These are phyloP conservation scores for Cydia amplana DNA, from an alignment of 1,140 invertebrate genomes.

Conservation along the genomic window DNA sequence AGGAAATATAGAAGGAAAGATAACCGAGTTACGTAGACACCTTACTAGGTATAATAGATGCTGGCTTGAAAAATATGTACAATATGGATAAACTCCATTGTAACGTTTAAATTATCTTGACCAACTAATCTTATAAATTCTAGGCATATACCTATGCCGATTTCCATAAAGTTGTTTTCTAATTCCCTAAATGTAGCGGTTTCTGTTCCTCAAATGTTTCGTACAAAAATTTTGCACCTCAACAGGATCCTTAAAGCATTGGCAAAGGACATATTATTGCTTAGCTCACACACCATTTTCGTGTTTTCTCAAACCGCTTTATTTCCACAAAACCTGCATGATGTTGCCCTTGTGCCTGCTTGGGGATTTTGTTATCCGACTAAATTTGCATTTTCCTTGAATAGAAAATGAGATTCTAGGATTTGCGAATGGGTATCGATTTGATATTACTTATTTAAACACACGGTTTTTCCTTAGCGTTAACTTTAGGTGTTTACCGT, in stretches of 20 bases:
- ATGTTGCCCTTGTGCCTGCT: neutral
- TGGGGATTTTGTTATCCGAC: neutral
- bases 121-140: too few species aligned
- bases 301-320: neutral
- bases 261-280: neutral
- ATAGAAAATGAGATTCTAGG: neutral
- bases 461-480: neutral
- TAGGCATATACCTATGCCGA: neutral
- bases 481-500: neutral
- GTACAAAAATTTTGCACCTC: neutral
- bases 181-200: neutral
- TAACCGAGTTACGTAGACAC: too few species aligned
- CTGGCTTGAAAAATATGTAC: too few species aligned
- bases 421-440: neutral
- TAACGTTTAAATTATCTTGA: too few species aligned
- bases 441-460: neutral
- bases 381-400: neutral
- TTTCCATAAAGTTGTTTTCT: neutral
- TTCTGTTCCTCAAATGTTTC: neutral
- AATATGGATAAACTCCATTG: too few species aligned
- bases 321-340: constrained; percentile 9
- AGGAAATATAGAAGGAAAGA: neutral
- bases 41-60: too few species aligned
- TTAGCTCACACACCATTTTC: neutral
- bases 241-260: neutral